phyloP scores from a whole-genome alignment of 2,113 vertebrate genomes.

The Atrichornis clamosus region DNA sequence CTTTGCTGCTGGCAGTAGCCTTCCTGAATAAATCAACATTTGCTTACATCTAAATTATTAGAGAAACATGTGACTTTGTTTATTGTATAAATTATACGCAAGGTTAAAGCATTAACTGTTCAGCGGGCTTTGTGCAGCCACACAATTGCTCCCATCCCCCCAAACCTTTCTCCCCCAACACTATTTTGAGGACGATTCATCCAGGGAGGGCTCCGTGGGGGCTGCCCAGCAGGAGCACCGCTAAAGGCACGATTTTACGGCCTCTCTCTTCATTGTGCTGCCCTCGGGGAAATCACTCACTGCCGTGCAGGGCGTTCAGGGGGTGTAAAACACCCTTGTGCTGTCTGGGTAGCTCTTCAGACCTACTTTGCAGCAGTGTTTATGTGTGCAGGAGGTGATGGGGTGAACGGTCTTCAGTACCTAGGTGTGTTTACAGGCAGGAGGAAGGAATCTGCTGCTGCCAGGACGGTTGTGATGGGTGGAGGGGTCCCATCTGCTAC shows the following conservation, averaged over 20 bases:
- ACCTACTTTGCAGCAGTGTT: not conserved
- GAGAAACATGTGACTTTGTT: conserved; percentile 97
- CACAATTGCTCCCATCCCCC: conserved; percentile 7
- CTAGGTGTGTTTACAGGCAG: fast-evolving
- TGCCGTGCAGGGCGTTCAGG: not conserved
- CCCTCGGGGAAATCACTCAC: not conserved
- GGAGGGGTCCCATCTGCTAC: not conserved
- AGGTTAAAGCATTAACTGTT: conserved; percentile 88
- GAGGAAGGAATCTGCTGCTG: not conserved
- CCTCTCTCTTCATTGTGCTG: not conserved
- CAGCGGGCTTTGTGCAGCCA: conserved; percentile 66
- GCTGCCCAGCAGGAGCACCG: not conserved
- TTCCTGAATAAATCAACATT: conserved; percentile 99
- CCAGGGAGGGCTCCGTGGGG: not conserved
- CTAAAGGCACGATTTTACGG: not conserved
- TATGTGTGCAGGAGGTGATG: not conserved
- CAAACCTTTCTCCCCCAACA: not conserved
- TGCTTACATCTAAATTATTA: conserved; percentile 99
- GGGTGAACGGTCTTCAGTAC: too few species aligned
- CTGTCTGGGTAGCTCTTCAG: not conserved
- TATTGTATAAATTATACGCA: conserved; percentile 99
- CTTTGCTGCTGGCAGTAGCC: conserved; percentile 89
- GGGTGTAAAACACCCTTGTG: not conserved
- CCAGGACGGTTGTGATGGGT: not conserved
- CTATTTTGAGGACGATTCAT: not conserved